phyloP scores from a whole-genome alignment of 35 echinoderm and acorn worm genomes.

The Acanthaster planci region DNA sequence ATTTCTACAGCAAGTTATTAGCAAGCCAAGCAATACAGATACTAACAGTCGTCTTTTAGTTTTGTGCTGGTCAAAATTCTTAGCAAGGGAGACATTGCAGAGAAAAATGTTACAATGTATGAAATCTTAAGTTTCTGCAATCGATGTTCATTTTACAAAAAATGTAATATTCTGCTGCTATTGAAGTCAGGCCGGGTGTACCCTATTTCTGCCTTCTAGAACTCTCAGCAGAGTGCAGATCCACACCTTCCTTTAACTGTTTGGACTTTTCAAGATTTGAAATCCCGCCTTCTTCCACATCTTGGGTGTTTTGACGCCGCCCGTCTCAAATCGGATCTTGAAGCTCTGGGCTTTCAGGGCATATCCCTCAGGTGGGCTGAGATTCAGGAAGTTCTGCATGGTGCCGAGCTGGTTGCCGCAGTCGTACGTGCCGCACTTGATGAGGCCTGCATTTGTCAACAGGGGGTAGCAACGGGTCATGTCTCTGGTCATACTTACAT shows the following conservation, averaged over 20 bases:
- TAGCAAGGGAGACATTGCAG: too few relatives aligned
- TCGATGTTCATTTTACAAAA: too few relatives aligned
- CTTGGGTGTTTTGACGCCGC: background rate
- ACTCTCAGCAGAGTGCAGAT: too few relatives aligned
- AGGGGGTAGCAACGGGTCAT: background rate
- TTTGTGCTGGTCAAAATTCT: too few relatives aligned
- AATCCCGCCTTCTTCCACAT: constrained; percentile 15
- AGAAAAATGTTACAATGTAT: too few relatives aligned
- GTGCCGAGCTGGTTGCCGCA: constrained; percentile 7
- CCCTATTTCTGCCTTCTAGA: too few relatives aligned
- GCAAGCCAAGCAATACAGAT: too few relatives aligned
- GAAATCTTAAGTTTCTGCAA: too few relatives aligned
- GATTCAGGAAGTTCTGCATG: background rate
- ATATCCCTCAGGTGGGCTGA: background rate
- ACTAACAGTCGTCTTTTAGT: too few relatives aligned
- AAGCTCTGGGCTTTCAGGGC: constrained; percentile 8
- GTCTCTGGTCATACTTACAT: background rate
- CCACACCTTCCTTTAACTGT: background rate
- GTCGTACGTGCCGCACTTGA: background rate
- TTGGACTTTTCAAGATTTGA: background rate
- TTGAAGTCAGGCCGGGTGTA: too few relatives aligned
- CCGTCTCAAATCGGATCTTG: background rate
- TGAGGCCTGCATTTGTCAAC: background rate
- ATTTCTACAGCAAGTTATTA: too few relatives aligned
- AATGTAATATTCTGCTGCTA: too few relatives aligned